Percentiles rank a stretch among this genome's conserved stretches.
Evolutionary conservation across 2,888 invertebrate species (phyloP).

Genomic region (Caenorhabditis imperialis): DNA sequence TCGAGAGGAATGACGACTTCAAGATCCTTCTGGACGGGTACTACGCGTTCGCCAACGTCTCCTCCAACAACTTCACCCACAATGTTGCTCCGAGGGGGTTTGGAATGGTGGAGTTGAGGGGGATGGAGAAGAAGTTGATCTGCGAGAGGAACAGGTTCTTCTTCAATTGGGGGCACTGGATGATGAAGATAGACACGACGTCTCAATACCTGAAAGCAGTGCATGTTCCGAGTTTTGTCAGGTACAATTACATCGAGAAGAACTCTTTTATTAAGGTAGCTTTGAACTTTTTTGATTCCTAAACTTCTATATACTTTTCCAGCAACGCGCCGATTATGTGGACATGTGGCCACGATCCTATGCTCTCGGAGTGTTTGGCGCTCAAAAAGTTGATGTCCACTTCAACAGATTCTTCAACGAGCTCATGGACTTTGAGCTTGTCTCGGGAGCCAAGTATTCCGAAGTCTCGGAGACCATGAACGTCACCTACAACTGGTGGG

Average conservation of each 20-base stretch:
- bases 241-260: slow-evolving; percentile 76
- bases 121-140: slow-evolving; percentile 95
- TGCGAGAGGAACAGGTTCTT: slow-evolving; percentile 82
- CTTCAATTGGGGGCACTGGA: slow-evolving; percentile 76
- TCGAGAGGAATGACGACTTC: slow-evolving; percentile 89
- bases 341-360: slow-evolving; percentile 83
- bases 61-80: slow-evolving; percentile 87
- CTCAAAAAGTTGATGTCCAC: slow-evolving; percentile 89
- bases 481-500: slow-evolving; percentile 97
- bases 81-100: slow-evolving; percentile 85
- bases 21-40: slow-evolving; percentile 91
- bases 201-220: slow-evolving; percentile 67
- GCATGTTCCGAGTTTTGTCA: slow-evolving; percentile 67
- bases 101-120: slow-evolving; percentile 83
- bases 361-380: slow-evolving; percentile 91
- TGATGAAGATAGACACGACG: slow-evolving; percentile 70
- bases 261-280: slow-evolving; percentile 65
- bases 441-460: slow-evolving; percentile 83
- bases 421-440: slow-evolving; percentile 86
- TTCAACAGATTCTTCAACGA: slow-evolving; percentile 90
- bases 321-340: slow-evolving; percentile 69
- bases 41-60: slow-evolving; percentile 90
- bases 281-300: neutral
- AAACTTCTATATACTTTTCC: slow-evolving; percentile 1
- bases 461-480: slow-evolving; percentile 83